phyloP scores from a whole-genome alignment of 2,113 vertebrate genomes.

The Tylochromis polylepis region DNA sequence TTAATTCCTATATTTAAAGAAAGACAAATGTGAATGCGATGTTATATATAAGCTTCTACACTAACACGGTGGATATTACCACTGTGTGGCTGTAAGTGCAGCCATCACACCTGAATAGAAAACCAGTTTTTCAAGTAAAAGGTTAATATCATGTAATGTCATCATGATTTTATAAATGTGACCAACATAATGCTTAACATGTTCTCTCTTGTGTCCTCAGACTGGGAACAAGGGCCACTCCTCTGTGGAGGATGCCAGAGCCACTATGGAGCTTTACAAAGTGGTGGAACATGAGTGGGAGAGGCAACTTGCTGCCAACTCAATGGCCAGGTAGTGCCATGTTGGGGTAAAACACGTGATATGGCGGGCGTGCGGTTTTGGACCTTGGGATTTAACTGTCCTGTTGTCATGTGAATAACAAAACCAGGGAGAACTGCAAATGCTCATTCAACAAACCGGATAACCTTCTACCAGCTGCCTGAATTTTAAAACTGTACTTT shows the following conservation, averaged over 20 bases:
- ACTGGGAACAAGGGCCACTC: conserved; percentile 81
- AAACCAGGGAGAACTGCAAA: background rate
- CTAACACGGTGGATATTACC: no score
- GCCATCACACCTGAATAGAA: background rate
- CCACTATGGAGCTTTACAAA: conserved; percentile 92
- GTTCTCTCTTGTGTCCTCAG: conserved; percentile 62
- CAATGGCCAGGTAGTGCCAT: background rate
- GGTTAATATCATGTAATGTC: background rate
- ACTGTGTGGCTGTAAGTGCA: no score
- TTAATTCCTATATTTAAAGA: no score
- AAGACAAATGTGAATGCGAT: no score
- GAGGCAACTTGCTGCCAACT: conserved; percentile 53
- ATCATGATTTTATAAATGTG: background rate
- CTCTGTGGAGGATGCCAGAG: conserved; percentile 88
- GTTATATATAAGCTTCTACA: no score
- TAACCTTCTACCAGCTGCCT: background rate
- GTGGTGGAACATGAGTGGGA: conserved; percentile 87
- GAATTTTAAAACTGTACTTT: background rate
- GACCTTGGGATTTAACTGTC: background rate
- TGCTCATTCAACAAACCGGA: background rate
- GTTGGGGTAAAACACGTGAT: background rate
- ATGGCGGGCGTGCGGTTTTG: background rate
- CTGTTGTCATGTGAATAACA: background rate
- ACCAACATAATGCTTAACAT: background rate
- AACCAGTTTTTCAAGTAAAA: background rate